These are phyloP conservation scores for Nephila pilipes DNA, from an alignment of 1,140 invertebrate genomes.

Conservation along the genomic window DNA sequence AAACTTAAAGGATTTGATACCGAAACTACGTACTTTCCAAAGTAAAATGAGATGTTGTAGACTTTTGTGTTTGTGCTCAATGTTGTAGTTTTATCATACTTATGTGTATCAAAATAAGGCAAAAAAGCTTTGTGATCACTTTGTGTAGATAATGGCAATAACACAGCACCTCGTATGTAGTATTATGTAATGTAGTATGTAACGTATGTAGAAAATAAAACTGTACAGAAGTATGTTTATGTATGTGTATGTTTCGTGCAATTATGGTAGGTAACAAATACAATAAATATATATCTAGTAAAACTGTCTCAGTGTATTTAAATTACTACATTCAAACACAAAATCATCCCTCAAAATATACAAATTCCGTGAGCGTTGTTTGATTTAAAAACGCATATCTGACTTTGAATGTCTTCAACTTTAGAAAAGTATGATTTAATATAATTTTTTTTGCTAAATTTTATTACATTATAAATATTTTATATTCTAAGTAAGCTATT, in stretches of 20 bases:
- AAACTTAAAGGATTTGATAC: constrained; percentile 24
- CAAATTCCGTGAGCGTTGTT: no score
- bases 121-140: background rate
- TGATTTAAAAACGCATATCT: no score
- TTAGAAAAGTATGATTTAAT: no score
- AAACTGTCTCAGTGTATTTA: background rate
- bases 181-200: background rate
- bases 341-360: no score
- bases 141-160: constrained; percentile 8
- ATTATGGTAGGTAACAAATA: constrained; percentile 1
- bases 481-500: no score
- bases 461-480: no score
- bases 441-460: no score
- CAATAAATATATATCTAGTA: background rate
- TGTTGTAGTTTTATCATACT: background rate
- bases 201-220: background rate
- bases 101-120: background rate
- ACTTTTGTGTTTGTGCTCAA: background rate
- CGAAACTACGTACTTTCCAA: background rate
- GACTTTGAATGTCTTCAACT: no score
- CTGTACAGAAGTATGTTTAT: constrained; percentile 1
- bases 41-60: background rate
- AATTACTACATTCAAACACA: no score
- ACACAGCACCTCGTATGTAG: constrained; percentile 5
- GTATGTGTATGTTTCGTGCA: background rate